These are phyloP conservation scores for Caenorhabditis macrosperma DNA, from an alignment of 2,888 invertebrate genomes.

Conservation along the genomic window DNA sequence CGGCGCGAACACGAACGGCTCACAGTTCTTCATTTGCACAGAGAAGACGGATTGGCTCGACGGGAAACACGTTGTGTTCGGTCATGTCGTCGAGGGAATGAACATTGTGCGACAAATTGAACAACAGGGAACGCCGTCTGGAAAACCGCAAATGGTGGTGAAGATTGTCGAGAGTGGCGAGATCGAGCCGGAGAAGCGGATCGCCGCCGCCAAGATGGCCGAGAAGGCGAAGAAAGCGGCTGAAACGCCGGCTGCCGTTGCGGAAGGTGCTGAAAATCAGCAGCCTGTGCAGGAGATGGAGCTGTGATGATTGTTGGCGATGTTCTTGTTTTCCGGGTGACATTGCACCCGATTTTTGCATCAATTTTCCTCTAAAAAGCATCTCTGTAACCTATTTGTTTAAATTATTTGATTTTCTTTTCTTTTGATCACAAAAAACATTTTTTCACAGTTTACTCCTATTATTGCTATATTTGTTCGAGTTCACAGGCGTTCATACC, in stretches of 20 bases:
- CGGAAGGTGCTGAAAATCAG: conserved; percentile 35
- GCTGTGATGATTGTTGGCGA: background rate
- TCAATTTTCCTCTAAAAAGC: background rate
- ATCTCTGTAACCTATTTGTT: background rate
- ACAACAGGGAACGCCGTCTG: conserved; percentile 76
- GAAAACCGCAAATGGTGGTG: conserved; percentile 77
- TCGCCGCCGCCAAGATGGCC: conserved; percentile 53
- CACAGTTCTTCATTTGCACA: conserved; percentile 96
- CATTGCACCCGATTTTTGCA: no score
- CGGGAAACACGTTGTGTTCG: conserved; percentile 97
- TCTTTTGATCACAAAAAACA: background rate
- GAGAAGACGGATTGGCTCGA: conserved; percentile 86
- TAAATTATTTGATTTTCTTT: background rate
- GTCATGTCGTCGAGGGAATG: conserved; percentile 87
- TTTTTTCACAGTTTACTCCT: no score
- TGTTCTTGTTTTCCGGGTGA: background rate
- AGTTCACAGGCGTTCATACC: no score
- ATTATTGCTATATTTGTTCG: no score
- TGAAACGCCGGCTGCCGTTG: conserved; percentile 14
- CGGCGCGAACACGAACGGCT: conserved; percentile 95
- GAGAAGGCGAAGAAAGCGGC: conserved; percentile 23
- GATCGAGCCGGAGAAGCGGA: conserved; percentile 64
- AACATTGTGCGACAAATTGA: conserved; percentile 79
- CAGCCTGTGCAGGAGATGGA: conserved; percentile 23
- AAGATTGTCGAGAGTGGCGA: conserved; percentile 76